Base-by-base conservation (phyloP, 2,113 vertebrate species). In the Melanerpes formicivorus region DNA sequence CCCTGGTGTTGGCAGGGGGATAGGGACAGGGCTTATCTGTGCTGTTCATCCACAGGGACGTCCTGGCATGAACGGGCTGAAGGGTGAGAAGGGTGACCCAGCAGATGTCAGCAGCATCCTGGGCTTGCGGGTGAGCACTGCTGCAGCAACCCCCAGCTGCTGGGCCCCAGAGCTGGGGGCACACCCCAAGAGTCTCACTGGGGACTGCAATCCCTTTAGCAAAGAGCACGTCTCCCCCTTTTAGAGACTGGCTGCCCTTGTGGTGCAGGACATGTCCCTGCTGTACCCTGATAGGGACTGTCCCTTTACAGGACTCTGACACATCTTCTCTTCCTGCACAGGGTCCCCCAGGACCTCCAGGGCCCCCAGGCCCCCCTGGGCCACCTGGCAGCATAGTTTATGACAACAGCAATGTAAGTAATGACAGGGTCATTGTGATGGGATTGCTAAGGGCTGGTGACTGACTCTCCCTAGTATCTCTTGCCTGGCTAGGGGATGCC, bases 61-160 rank as follows among this genome's bases (percentile, higher is more conserved):
- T 25, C 98, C 99, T 0, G 99, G 99, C 54, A 97, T 99, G 93
- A 99, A 99, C 0, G 99, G 99, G 11, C 80, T 96, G 94, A 99
- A 98, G 95, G 99, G 99, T 1, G 98, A 99, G 92, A 99, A 98
- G 87, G 99, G 99, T 9, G 99, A 99, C 30, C 94, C 98, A 0
- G 93, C 89, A 0, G 96, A 97, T 0, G 18, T 90, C 60, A 95
- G 97, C 5, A 11, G 93, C 5, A 84, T 97, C 37, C 95, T 96
- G 6, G 90, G 96, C 62, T 80, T 96, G 76, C 94, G 84, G 95
- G 99, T 99, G 87, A 99, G 98, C 94, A 11, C 14, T 15, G 62
- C 48, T 2, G 10, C 1, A 3, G 9, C 5, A 59, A 11, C 12
- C 10, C 3, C 0, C 1, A 29, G 29, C 87, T 55, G 46, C 87